Conservation (phyloP, 2,888 invertebrate species). For the Pherbina coryleti region DNA sequence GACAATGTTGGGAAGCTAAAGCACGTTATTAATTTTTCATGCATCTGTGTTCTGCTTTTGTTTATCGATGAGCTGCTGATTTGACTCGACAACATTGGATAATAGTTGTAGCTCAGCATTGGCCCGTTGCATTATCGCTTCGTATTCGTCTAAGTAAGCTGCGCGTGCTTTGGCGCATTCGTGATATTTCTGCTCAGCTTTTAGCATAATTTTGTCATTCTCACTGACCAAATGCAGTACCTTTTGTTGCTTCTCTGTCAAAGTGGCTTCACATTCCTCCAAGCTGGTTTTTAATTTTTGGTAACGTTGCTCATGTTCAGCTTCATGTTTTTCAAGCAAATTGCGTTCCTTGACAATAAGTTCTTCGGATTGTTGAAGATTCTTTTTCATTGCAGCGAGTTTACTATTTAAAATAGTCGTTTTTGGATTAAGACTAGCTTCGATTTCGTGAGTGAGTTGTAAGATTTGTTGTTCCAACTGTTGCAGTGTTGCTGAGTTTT, state of each 20-base stretch:
- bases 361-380: constrained; percentile 41
- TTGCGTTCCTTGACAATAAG: constrained; percentile 35
- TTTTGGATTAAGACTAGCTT: constrained; percentile 34
- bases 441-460: constrained; percentile 35
- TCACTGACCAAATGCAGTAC: constrained; percentile 30
- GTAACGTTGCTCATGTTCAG: constrained; percentile 42
- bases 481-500: constrained; percentile 28
- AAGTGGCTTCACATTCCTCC: constrained; percentile 34
- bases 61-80: constrained; percentile 19
- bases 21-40: background rate
- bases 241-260: constrained; percentile 22
- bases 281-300: constrained; percentile 27
- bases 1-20: background rate
- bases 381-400: constrained; percentile 38
- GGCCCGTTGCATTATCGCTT: background rate
- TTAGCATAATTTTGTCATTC: constrained; percentile 48
- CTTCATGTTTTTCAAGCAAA: constrained; percentile 22
- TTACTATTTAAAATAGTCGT: constrained; percentile 37
- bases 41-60: constrained; percentile 2
- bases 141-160: constrained; percentile 29
- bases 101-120: constrained; percentile 29
- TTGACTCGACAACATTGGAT: background rate
- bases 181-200: constrained; percentile 48
- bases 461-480: constrained; percentile 36
- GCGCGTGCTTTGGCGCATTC: constrained; percentile 36